Conservation (phyloP, 2,888 invertebrate species). For the Thymelicus lineola region DNA sequence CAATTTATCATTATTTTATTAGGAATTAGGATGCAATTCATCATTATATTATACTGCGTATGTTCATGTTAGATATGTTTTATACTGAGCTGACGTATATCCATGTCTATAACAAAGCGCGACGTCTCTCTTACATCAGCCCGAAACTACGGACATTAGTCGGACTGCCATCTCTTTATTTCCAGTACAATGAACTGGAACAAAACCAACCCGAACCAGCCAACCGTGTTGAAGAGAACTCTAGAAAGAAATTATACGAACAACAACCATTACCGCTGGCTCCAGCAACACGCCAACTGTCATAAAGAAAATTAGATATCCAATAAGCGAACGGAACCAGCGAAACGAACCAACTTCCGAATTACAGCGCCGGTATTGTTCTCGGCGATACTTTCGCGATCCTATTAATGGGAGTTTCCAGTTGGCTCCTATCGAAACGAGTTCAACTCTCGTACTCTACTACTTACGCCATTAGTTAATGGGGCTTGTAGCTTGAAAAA, state of each 20-base stretch:
- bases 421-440: slow-evolving; percentile 4
- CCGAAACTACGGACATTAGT: neutral
- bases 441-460: slow-evolving; percentile 8
- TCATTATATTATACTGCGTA: too few species aligned
- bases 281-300: slow-evolving; percentile 36
- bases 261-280: slow-evolving; percentile 37
- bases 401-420: slow-evolving; percentile 25
- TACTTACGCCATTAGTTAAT: slow-evolving; percentile 11
- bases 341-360: slow-evolving; percentile 41
- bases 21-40: too few species aligned
- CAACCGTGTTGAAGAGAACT: slow-evolving; percentile 11
- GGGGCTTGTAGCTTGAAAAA: neutral
- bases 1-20: too few species aligned
- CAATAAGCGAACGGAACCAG: slow-evolving; percentile 43
- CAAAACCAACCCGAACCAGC: neutral
- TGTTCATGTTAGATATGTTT: too few species aligned
- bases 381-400: slow-evolving; percentile 25
- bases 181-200: slow-evolving; percentile 2
- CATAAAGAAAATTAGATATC: slow-evolving; percentile 46
- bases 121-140: neutral
- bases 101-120: neutral
- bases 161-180: neutral
- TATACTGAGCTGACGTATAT: too few species aligned
- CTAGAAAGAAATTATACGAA: slow-evolving; percentile 35
- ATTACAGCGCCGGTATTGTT: slow-evolving; percentile 45